Evolutionary conservation across 64 coral and sea anemone genomes (phyloP), one percentile per base, ranked within the genome.

Genomic region (Pocillopora damicornis): DNA sequence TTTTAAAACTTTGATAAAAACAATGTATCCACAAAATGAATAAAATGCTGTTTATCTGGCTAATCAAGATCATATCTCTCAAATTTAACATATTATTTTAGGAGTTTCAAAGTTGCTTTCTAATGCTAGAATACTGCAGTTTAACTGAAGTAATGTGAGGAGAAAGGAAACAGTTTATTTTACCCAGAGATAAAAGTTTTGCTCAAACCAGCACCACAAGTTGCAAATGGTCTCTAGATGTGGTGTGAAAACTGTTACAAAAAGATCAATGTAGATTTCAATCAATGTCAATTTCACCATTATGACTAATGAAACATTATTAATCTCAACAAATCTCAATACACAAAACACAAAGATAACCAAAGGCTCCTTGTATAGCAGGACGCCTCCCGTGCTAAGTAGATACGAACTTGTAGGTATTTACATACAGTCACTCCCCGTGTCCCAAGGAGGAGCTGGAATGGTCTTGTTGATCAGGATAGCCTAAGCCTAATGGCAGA

Each of bases 351-450:
- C 62, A 73, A 72, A 72, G 11, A 56, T 18, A 73, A 30, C 30
- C 30, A 30, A 30, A 58, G 37, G 81, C 81, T 42, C 80, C 35
- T 22, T 17, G 5, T 63, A 81, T 37, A 37, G 63, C 18, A 7
- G 20, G 61, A 85, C 13, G 37, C 81, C 5, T 26, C 45, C 16
- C 42, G 71, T 85, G 20, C 81, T 63, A 38, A 73, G 81, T 85
- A 85, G 81, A 85, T 85, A 72, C 81, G 81, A 85, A 85, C 81
- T 85, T 85, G 81, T 66, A 85, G 81, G 61, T 67, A 45, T 67
- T 63, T 61, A 18, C 35, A 69, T 83, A 83, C 80, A 35, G 1
- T 67, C 13, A 51, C 22, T 69, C 7, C 63, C 80, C 80, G 42
- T 69, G 15, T 85, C 64, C 81, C 61, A 72, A 13, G 6, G 26